Base-by-base conservation (phyloP, 2,797 vertebrate genomes). In the Trematocara caparti region DNA sequence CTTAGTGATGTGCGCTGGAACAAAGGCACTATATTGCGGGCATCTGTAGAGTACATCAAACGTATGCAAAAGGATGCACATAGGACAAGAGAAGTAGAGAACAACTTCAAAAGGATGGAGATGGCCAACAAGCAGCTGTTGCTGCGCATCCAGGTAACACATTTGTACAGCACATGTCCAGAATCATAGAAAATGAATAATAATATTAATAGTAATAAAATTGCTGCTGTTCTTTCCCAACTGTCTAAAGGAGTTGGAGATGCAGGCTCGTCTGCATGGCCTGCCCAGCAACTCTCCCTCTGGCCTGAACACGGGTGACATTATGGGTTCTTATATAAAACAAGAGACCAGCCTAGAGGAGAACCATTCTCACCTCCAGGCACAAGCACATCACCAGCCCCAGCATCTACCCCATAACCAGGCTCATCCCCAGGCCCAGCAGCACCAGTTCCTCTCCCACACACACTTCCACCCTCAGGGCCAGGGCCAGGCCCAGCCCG, bases 51-150 rank as follows among this genome's bases (percentile, higher is more conserved):
- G 0, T 99, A 99, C 88, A 99, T 99, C 92, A 98, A 98, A 92
- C 96, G 97, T 85, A 99, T 99, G 98, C 98, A 99, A 96, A 99
- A 99, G 89, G 98, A 99, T 73, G 91, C 97, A 66, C 97, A 98
- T 87, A 96, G 97, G 92, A 97, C 96, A 71, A 95, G 98, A 82
- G 98, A 99, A 89, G 96, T 98, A 83, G 98, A 99, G 94, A 98
- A 86, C 79, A 98, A 98, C 94, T 99, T 98, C 2, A 97, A 97
- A 92, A 96, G 97, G 71, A 97, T 99, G 96, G 98, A 99, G 94
- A 95, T 98, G 93, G 94, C 97, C 8, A 99, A 99, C 92, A 99
- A 99, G 81, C 98, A 99, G 84, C 93, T 99, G 76, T 92, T 97
- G 96, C 96, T 98, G 48, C 98, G 98, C 78, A 98, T 99, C 90